phyloP scores from a whole-genome alignment of 2,797 vertebrate genomes.

The Hafferia zeledoni region DNA sequence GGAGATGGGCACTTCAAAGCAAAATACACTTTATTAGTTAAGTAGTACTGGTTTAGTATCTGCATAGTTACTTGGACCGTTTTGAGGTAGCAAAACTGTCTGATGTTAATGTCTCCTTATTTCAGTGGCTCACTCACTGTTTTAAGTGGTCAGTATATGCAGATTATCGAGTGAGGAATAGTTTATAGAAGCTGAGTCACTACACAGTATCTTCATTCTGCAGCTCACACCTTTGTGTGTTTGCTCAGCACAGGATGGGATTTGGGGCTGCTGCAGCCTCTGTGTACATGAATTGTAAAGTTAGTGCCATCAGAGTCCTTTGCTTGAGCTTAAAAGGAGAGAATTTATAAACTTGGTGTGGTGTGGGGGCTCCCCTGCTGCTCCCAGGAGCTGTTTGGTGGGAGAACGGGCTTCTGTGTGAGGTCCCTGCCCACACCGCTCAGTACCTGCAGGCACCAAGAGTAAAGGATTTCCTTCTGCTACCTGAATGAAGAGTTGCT shows the following conservation, averaged over 20 bases:
- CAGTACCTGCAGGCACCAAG: not conserved
- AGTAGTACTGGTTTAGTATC: not conserved
- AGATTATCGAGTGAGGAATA: not conserved
- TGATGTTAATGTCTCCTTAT: not conserved
- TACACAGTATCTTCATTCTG: not conserved
- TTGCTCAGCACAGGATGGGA: not conserved
- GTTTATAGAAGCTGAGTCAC: not conserved
- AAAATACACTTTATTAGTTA: not conserved
- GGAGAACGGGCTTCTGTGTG: not conserved
- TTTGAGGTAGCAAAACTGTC: not conserved
- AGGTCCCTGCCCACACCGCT: rapidly evolving
- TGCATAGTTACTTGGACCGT: not conserved
- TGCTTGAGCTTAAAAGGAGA: not conserved
- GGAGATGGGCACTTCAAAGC: conserved; percentile 10
- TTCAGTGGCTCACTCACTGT: not conserved
- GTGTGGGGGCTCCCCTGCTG: not conserved
- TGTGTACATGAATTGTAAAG: rapidly evolving
- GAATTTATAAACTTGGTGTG: not conserved
- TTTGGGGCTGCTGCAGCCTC: not conserved
- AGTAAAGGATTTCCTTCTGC: not conserved
- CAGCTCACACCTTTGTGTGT: not conserved
- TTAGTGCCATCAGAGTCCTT: rapidly evolving
- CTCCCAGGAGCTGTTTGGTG: rapidly evolving
- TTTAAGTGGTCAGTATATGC: not conserved
- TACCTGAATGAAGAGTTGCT: not conserved